Base-by-base conservation (phyloP, 2,797 vertebrate genomes). In the Glossophaga mutica region DNA sequence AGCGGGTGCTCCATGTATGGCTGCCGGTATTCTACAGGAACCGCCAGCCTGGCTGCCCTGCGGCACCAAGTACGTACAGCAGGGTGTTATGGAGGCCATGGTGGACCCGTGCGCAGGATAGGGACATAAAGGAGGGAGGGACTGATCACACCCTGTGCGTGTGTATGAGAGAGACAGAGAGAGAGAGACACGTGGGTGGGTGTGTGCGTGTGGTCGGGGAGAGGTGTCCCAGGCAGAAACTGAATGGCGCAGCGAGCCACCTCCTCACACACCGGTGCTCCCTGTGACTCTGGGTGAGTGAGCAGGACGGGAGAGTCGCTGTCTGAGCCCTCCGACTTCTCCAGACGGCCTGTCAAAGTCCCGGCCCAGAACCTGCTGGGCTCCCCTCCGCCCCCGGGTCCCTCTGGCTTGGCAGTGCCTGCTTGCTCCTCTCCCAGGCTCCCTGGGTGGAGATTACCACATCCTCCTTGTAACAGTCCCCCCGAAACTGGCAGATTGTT, bases 191-290 rank as follows among this genome's bases (percentile, higher is more conserved):
- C n/a, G n/a, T n/a, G n/a, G n/a, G n/a, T n/a, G n/a, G n/a, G 9
- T 12, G 42, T 24, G 24, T 12, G 21, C 10, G 19, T 29, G 26
- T 11, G 59, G 83, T 29, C 29, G 8, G 9, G 5, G 24, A 52
- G 9, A n/a, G n/a, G n/a, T 6, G 4, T 65, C 82, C 21, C 9
- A 10, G 71, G 24, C 0, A 11, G 85, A 88, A 21, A 52, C 21
- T 29, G 37, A 34, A 19, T 2, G 9, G 32, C 42, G 4, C 57
- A 48, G 78, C 0, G 15, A 76, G 68, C 42, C 21, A 5, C 11
- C 1, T 0, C 2, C 2, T 22, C 55, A 2, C 32, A 4, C 0
- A 4, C 11, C 24, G 14, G 1, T 4, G 5, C 44, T 79, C 62
- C n/a, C 29, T 3, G 9, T 0, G 39, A 42, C 2, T 21, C 7